phyloP scores from a whole-genome alignment of 2,113 vertebrate genomes.

The Laticauda laticaudata region DNA sequence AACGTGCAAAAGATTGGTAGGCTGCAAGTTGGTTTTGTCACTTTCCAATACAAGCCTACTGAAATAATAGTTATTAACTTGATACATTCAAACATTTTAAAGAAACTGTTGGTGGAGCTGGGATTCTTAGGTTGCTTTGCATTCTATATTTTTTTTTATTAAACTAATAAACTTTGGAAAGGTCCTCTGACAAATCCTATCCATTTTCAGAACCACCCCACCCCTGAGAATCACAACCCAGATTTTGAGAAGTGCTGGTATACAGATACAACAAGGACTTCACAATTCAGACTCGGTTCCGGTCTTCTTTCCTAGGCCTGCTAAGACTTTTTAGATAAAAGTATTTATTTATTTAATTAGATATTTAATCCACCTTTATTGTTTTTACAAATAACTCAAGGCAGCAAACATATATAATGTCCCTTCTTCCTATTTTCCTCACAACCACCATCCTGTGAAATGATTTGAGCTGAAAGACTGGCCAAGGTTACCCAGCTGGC shows the following conservation, averaged over 20 bases:
- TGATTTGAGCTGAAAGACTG: too few species aligned
- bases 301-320: too few species aligned
- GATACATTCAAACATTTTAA: neutral
- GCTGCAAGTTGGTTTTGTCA: neutral
- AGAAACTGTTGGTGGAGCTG: neutral
- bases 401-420: too few species aligned
- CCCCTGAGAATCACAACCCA: neutral
- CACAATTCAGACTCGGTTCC: neutral
- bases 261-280: neutral
- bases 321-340: too few species aligned
- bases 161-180: neutral
- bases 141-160: neutral
- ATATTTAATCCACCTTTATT: too few species aligned
- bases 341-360: too few species aligned
- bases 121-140: neutral
- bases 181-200: neutral
- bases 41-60: neutral
- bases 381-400: too few species aligned
- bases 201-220: neutral
- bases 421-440: too few species aligned
- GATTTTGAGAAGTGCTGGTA: neutral
- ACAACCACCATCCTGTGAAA: too few species aligned
- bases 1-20: neutral
- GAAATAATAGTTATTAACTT: neutral
- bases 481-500: too few species aligned